These are phyloP conservation scores for Anableps anableps DNA, from an alignment of 2,797 vertebrate species.

Conservation along the genomic window DNA sequence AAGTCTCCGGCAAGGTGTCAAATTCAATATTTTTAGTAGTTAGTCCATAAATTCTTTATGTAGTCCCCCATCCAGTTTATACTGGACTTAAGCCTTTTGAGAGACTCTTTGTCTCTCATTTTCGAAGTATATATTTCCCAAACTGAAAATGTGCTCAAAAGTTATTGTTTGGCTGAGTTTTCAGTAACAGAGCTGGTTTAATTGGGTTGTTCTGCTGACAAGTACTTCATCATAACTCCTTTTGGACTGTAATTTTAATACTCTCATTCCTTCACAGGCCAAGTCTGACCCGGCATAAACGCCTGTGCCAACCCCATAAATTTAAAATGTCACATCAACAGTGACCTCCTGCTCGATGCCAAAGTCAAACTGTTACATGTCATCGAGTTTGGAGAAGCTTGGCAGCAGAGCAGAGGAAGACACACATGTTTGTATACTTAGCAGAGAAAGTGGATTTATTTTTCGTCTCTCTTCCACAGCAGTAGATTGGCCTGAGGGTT, in stretches of 20 bases:
- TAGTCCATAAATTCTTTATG: constrained; percentile 29
- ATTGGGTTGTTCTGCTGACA: constrained; percentile 23
- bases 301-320: constrained; percentile 47
- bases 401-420: constrained; percentile 36
- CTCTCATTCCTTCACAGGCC: constrained; percentile 21
- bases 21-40: constrained; percentile 22
- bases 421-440: constrained; percentile 24
- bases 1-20: constrained; percentile 17
- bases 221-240: constrained; percentile 48
- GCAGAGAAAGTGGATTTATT: constrained; percentile 41
- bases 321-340: constrained; percentile 55
- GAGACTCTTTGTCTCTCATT: constrained; percentile 21
- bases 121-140: constrained; percentile 40
- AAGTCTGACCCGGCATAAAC: constrained; percentile 39
- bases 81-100: constrained; percentile 15
- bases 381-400: constrained; percentile 48
- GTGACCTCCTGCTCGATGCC: constrained; percentile 37
- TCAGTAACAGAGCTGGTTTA: constrained; percentile 32
- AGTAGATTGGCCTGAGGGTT: constrained; percentile 52
- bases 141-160: constrained; percentile 25
- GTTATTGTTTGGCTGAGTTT: constrained; percentile 33
- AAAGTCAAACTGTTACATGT: constrained; percentile 62
- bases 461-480: constrained; percentile 41
- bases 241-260: constrained; percentile 50
- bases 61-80: constrained; percentile 16